Conservation (phyloP, 2,888 invertebrate species). For the Dryadula phaetusa region DNA sequence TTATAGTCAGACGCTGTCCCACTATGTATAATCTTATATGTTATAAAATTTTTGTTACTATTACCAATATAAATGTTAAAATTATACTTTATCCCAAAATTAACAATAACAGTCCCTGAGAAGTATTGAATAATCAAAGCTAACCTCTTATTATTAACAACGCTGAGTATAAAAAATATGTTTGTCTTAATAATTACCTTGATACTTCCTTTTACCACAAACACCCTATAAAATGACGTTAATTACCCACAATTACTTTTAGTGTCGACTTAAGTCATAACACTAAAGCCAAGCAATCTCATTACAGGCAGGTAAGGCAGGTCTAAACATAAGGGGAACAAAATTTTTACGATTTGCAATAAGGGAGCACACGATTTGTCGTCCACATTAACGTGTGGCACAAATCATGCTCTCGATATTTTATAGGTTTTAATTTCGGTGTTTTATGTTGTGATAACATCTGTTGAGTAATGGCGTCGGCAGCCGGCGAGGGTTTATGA, state of each 20-base stretch:
- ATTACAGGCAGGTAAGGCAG: constrained; percentile 5
- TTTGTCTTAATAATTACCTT: constrained; percentile 8
- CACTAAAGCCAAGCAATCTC: constrained; percentile 18
- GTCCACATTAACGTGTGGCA: constrained; percentile 57
- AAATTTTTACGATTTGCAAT: constrained; percentile 61
- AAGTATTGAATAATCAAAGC: no score
- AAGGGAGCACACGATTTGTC: constrained; percentile 61
- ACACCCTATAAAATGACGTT: constrained; percentile 1
- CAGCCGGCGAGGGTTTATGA: constrained; percentile 67
- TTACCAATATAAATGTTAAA: no score
- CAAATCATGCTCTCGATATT: constrained; percentile 75
- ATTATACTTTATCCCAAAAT: no score
- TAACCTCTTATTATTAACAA: no score
- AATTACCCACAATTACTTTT: constrained; percentile 12
- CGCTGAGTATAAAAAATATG: no score
- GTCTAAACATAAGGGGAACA: neutral
- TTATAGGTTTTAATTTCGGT: constrained; percentile 76
- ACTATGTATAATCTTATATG: no score
- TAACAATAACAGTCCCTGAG: no score
- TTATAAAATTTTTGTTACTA: no score
- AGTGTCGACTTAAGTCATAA: constrained; percentile 6
- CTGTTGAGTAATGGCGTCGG: constrained; percentile 66
- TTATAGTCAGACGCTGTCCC: no score
- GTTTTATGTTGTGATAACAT: constrained; percentile 80
- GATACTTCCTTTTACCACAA: neutral